Evolutionary conservation across 2,113 vertebrate species (phyloP).

Genomic region (Aphelocoma coerulescens): DNA sequence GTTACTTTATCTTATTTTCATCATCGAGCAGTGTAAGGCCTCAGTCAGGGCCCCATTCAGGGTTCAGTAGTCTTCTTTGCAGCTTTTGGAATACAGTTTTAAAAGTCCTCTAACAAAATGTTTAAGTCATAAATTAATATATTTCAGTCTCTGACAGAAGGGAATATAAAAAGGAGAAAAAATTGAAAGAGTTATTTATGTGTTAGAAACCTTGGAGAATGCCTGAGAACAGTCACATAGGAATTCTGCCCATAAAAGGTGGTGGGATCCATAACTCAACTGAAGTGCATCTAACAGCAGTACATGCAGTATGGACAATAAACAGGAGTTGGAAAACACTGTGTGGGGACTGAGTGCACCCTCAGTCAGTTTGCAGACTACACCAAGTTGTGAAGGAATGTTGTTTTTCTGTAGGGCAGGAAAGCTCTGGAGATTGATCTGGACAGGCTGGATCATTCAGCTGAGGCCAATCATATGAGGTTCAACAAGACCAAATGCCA

Average conservation of each 20-base stretch:
- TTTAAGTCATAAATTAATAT: no score
- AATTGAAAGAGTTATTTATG: neutral
- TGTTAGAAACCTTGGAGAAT: neutral
- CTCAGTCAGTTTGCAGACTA: neutral
- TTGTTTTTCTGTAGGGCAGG: neutral
- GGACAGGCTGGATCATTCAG: neutral
- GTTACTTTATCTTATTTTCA: no score
- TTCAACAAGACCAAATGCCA: neutral
- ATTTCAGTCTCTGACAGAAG: no score
- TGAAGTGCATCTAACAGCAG: neutral
- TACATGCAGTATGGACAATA: neutral
- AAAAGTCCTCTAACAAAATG: no score
- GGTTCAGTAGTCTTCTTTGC: no score
- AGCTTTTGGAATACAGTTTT: no score
- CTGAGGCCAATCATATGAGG: rapidly evolving
- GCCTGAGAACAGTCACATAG: neutral
- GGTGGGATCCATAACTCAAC: no score
- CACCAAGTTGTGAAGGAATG: neutral
- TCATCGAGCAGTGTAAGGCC: no score
- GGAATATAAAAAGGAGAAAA: neutral
- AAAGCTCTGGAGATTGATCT: neutral
- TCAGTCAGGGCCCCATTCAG: no score
- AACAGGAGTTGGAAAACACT: neutral
- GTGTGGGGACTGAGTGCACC: neutral
- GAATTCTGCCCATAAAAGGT: neutral